Evolutionary conservation across 2,888 invertebrate species (phyloP), one percentile per base, ranked within the genome.

Genomic region (Eilema sororculum): DNA sequence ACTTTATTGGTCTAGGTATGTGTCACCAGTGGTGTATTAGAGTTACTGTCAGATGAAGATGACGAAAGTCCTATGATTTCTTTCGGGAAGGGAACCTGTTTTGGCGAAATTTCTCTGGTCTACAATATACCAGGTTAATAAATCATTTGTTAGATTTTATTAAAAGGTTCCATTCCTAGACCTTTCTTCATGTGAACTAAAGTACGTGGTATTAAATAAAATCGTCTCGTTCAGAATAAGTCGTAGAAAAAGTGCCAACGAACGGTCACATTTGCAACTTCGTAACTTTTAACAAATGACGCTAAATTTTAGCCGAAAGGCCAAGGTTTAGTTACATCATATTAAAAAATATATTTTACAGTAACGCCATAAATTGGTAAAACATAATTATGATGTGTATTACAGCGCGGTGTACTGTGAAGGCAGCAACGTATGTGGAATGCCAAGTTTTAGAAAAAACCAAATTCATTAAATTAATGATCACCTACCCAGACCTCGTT

Each of bases 21-120:
- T 81, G 86, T 96, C 37, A 93, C 94, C 20, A 93, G 86, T 79
- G 96, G 96, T 16, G 94, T 94, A 25, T 80, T 96, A 69, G 95
- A 96, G 81, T 85, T 96, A 60, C 84, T 95, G 58, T 95, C 96
- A 0, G 95, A 95, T 76, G 95, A 96, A 90, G 95, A 96, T 69
- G 94, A 95, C 73, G 93, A 94, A 84, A 95, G 95, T 73, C 95
- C 96, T 12, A 95, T 96, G 90, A 94, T 96, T 78, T 95, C 95
- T 20, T 94, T 96, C 77, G 88, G 90, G 28, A 93, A 94, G 74
- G 96, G 96, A 5, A 95, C 95, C 10, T 95, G 95, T 81, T 91
- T 96, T 74, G 96, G 96, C 5, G 96, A 96, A 91, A 92, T 93
- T 76, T 89, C 95, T 25, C 83, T 96, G 71, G 89, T 95, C 57